phyloP scores from a whole-genome alignment of 2,888 invertebrate species.

The Diplolepis rosae region DNA sequence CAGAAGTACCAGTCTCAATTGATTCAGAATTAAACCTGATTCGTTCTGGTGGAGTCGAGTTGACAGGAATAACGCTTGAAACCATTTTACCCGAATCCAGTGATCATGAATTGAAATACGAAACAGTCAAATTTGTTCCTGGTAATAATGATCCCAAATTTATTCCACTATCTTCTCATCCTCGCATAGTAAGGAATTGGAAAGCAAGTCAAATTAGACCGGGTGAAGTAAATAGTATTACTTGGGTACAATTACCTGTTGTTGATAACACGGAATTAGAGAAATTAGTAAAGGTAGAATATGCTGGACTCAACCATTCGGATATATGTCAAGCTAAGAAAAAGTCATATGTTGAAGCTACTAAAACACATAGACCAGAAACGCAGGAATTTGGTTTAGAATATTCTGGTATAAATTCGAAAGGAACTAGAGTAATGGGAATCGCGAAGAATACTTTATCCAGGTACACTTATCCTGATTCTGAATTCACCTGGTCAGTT shows the following conservation, averaged over 20 bases:
- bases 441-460: slow-evolving; percentile 72
- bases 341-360: neutral
- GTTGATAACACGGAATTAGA: neutral
- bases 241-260: neutral
- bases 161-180: neutral
- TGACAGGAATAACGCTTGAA: neutral
- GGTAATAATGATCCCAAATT: neutral
- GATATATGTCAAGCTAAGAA: neutral
- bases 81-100: neutral
- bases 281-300: neutral
- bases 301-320: neutral
- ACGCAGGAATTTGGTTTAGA: slow-evolving; percentile 77
- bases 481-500: slow-evolving; percentile 75
- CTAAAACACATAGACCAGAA: neutral
- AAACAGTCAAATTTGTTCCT: too few relatives aligned
- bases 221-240: neutral
- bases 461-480: slow-evolving; percentile 75
- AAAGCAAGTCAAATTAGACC: neutral
- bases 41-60: neutral
- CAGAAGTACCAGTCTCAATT: neutral
- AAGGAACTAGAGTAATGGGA: slow-evolving; percentile 74
- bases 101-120: too few relatives aligned
- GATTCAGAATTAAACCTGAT: neutral
- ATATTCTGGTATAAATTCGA: slow-evolving; percentile 77
- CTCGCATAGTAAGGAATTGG: neutral